Conservation (phyloP, 2,113 vertebrate genomes). For the Isichthys henryi region DNA sequence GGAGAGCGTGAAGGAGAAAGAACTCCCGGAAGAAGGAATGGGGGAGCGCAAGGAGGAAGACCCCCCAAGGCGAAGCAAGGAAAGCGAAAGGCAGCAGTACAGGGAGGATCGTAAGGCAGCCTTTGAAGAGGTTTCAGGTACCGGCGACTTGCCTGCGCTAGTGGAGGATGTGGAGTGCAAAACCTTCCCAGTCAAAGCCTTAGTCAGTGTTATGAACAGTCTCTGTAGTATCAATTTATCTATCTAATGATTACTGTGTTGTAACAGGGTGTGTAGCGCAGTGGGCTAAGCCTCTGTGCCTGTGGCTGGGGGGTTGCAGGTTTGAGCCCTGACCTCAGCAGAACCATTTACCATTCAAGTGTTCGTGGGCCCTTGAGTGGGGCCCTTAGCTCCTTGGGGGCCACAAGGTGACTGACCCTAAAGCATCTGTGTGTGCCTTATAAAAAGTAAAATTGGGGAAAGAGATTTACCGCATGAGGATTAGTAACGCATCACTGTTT, state of each 20-base stretch:
- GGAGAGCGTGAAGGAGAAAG: slow-evolving; percentile 39
- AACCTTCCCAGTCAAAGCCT: not conserved
- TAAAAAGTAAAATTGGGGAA: not conserved
- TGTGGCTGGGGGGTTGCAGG: not conserved
- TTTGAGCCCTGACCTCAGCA: not conserved
- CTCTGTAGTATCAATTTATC: not conserved
- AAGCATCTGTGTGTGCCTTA: not conserved
- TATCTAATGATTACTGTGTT: not conserved
- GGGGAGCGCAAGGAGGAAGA: slow-evolving; percentile 48
- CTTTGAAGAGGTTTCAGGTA: slow-evolving; percentile 63
- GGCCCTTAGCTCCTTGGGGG: not conserved
- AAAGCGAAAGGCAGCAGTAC: slow-evolving; percentile 43
- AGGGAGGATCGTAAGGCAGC: slow-evolving; percentile 40
- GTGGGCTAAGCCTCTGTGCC: not conserved
- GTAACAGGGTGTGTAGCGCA: not conserved
- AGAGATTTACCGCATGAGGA: not conserved
- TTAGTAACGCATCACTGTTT: not conserved
- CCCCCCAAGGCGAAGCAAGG: slow-evolving; percentile 35
- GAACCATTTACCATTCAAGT: not conserved
- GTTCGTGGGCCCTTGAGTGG: not conserved
- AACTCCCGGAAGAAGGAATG: slow-evolving; percentile 43
- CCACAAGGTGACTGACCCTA: not conserved
- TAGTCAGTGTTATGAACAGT: not conserved
- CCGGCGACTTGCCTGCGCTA: not conserved
- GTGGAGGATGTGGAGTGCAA: not conserved